Evolutionary conservation across 2,888 invertebrate genomes (phyloP), one percentile per base, ranked within the genome.

Genomic region (Hyalella azteca): DNA sequence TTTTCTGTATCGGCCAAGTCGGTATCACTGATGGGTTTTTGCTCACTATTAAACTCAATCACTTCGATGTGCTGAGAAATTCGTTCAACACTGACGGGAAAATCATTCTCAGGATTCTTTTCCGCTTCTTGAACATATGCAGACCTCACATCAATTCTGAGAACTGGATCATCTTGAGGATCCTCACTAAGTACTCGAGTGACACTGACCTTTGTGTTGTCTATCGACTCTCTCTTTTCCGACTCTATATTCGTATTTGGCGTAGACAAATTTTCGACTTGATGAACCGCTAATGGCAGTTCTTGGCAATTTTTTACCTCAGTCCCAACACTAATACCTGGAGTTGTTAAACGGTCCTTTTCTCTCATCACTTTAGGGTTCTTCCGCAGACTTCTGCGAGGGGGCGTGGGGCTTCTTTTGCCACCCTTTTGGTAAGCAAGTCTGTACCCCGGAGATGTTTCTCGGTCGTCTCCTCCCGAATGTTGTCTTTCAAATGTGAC

Each of bases 371-470:
- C 75, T 19, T 75, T 75, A n/a, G 75, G 75, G 22, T 40, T 75
- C 40, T 75, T 75, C 13, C 45, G n/a, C 3, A 45, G 13, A 29
- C 75, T 45, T 2, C 29, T 75, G 1, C 26, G 26, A 1, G 75
- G 29, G 5, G 45, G 75, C 5, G 66, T 66, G 2, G 66, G 66
- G 19, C 66, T 66, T n/a, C 66, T 66, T 36, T 36, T 66, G 11
- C 36, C 66, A 13, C 75, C 19, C 45, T 41, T 75, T 3, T n/a
- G 11, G 45, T 45, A 45, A 32, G 40, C 40, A 5, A 45, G 22
- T 75, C 75, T 75, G 45, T 75, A 75, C 26, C 75, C 75, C n/a
- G 75, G 75, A 26, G 75, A 75, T 3, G 45, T 75, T n/a, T 75
- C 75, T 75, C 75, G 40, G 13, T 75, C 75, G n/a, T 75, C 45